phyloP scores from a whole-genome alignment of 2,888 invertebrate genomes.

The Cephus sareptanus region DNA sequence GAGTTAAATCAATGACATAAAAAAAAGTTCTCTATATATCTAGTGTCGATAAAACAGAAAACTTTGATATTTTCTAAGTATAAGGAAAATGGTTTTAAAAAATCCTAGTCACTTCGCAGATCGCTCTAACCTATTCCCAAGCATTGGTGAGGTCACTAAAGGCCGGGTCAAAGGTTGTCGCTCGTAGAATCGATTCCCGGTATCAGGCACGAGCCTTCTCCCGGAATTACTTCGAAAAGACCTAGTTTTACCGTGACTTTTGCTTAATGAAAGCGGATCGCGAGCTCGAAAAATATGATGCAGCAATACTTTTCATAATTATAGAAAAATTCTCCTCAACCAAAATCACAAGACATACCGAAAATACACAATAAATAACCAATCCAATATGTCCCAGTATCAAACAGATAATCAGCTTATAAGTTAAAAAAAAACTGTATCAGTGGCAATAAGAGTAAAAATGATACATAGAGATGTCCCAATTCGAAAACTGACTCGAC shows the following conservation, averaged over 20 bases:
- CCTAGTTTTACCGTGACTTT: background rate
- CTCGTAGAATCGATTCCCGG: background rate
- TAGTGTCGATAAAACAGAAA: background rate
- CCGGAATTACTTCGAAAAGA: background rate
- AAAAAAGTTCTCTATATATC: background rate
- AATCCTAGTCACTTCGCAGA: background rate
- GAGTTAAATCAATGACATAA: background rate
- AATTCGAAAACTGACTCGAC: slow-evolving; percentile 12
- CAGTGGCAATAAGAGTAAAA: background rate
- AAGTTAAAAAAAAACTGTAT: background rate
- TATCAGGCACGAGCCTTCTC: background rate
- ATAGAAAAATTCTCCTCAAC: background rate
- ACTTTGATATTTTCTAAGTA: background rate
- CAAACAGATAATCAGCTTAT: background rate
- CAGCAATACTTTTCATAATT: background rate
- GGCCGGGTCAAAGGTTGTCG: background rate
- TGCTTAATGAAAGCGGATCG: background rate
- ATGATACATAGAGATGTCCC: background rate
- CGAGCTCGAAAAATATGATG: background rate
- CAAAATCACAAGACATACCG: background rate
- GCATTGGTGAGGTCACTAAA: background rate
- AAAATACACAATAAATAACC: background rate
- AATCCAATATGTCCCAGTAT: background rate
- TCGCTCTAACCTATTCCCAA: background rate
- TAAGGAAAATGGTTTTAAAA: background rate